Percentiles rank a stretch among this genome's conserved stretches.
These are phyloP conservation scores for Lathamus discolor DNA, from an alignment of 2,113 vertebrate genomes.

Conservation along the genomic window DNA sequence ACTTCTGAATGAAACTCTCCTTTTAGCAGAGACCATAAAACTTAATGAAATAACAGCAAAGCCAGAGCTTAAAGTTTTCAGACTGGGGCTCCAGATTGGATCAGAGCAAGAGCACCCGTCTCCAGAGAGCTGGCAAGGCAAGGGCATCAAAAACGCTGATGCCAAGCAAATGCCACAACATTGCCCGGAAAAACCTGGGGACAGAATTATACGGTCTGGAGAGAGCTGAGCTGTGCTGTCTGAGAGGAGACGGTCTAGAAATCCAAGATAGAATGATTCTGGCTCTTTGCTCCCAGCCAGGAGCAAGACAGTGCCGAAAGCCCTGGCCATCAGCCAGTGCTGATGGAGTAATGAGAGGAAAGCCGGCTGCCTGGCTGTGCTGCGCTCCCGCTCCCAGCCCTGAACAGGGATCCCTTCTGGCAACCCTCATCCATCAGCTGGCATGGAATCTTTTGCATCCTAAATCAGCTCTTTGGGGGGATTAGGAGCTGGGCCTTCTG, in stretches of 20 bases:
- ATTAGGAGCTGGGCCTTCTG: neutral
- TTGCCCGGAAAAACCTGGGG: neutral
- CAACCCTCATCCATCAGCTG: neutral
- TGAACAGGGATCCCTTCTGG: neutral
- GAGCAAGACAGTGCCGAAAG: neutral
- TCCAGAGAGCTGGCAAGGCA: neutral
- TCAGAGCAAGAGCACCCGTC: neutral
- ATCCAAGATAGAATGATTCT: neutral
- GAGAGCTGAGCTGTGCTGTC: neutral
- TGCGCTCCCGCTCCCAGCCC: neutral
- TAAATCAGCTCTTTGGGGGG: neutral
- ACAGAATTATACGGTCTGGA: neutral
- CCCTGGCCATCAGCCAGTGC: neutral
- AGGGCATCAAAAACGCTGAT: neutral
- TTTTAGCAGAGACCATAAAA: neutral
- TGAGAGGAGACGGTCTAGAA: neutral
- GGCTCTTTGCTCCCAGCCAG: neutral
- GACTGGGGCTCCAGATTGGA: neutral
- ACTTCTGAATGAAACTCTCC: neutral
- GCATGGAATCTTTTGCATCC: neutral
- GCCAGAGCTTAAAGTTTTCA: neutral
- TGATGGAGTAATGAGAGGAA: neutral
- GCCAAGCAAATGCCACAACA: neutral
- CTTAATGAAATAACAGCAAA: neutral
- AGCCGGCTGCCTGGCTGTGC: fast-evolving